Evolutionary conservation across 1,140 invertebrate genomes (phyloP).

Genomic region (Meteorus sp.): DNA sequence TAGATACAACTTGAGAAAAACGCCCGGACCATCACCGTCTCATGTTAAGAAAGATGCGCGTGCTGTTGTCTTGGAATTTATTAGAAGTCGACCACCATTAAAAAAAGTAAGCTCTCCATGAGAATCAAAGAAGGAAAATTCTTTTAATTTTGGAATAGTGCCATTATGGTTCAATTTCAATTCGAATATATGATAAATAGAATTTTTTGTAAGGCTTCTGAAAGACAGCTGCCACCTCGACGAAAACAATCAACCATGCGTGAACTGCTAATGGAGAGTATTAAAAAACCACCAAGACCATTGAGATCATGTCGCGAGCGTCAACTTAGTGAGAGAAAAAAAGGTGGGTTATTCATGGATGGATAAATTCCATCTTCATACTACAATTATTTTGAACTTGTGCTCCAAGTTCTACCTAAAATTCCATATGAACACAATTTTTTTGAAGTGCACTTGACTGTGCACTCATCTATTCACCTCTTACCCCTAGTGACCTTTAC

Average conservation of each 20-base stretch:
- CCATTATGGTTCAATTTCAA: no score
- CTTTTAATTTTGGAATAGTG: no score
- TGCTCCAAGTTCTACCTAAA: background rate
- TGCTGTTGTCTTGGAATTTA: constrained; percentile 94
- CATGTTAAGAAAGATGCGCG: constrained; percentile 91
- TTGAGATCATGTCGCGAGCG: constrained; percentile 62
- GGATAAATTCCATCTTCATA: no score
- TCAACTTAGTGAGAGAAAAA: constrained; percentile 16
- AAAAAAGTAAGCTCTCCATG: constrained; percentile 70
- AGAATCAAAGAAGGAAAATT: no score
- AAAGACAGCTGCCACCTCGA: constrained; percentile 78
- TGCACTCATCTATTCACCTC: background rate
- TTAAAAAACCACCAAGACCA: constrained; percentile 73
- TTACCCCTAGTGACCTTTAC: constrained; percentile 1
- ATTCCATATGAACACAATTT: no score
- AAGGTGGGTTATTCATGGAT: constrained; percentile 16
- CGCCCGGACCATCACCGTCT: constrained; percentile 62
- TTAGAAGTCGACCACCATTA: constrained; percentile 89
- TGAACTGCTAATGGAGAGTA: constrained; percentile 87
- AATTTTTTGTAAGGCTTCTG: constrained; percentile 70
- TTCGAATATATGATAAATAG: no score
- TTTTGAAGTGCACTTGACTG: no score
- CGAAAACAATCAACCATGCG: constrained; percentile 73
- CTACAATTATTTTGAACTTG: background rate
- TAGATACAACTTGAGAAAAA: constrained; percentile 79